A percentile compares a stretch with the other conserved stretches of the same genome.
These are phyloP conservation scores for Vicugna pacos DNA, from an alignment of 2,113 vertebrate species.

Conservation along the genomic window DNA sequence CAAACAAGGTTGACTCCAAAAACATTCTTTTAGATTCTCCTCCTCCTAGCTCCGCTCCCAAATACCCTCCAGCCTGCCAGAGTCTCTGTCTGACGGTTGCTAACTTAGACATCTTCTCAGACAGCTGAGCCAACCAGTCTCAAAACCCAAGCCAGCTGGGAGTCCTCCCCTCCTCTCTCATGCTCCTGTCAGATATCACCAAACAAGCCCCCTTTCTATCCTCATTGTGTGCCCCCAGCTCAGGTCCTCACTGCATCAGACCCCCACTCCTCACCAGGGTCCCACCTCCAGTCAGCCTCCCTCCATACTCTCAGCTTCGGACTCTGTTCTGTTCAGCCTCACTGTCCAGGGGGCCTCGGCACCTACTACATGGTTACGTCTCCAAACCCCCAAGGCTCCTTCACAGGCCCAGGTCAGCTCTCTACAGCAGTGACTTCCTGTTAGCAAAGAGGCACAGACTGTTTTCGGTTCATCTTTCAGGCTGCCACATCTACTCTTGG, in stretches of 20 bases:
- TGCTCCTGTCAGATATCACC: background rate
- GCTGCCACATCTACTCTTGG: background rate
- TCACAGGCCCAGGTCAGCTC: background rate
- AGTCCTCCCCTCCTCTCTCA: background rate
- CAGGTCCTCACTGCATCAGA: background rate
- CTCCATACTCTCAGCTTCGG: background rate
- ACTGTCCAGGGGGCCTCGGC: background rate
- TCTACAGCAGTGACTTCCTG: background rate
- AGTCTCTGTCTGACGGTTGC: background rate
- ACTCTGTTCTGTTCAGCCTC: background rate
- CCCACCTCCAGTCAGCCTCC: background rate
- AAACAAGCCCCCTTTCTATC: background rate
- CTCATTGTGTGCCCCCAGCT: accelerated
- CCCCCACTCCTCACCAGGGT: background rate
- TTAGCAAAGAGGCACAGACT: background rate
- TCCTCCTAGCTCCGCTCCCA: background rate
- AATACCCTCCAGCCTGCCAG: background rate
- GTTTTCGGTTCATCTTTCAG: background rate
- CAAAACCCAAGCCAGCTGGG: background rate
- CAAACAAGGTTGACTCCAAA: background rate
- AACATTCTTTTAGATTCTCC: background rate
- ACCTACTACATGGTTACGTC: background rate
- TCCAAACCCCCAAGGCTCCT: background rate
- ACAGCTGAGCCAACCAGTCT: background rate
- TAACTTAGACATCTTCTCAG: background rate